These are phyloP conservation scores for Ophioninae sp. DNA, from an alignment of 2,888 invertebrate species.

Conservation along the genomic window DNA sequence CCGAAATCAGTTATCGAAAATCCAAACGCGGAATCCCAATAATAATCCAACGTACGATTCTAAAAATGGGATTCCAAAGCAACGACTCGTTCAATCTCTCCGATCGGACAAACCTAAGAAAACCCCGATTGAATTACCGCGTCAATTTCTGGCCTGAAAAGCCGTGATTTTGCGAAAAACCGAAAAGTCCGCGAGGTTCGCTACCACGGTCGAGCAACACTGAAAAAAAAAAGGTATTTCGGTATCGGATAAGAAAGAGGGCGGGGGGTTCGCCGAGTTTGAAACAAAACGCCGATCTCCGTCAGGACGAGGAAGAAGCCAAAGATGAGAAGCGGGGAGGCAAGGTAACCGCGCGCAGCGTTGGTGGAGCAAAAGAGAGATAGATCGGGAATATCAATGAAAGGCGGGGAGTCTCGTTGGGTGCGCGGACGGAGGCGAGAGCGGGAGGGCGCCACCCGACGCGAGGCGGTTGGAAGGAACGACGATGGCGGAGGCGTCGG, in stretches of 20 bases:
- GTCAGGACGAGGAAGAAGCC: neutral
- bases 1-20: no score
- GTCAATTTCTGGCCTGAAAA: no score
- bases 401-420: constrained; percentile 52
- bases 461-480: constrained; percentile 31
- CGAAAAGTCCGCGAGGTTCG: no score
- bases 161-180: no score
- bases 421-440: constrained; percentile 61
- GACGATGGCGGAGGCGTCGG: neutral
- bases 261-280: neutral
- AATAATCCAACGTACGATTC: no score
- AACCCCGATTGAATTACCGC: neutral
- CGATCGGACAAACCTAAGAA: neutral
- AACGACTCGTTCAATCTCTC: no score
- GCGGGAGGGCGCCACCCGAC: constrained; percentile 66
- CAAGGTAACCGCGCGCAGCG: neutral
- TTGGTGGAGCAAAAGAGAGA: constrained; percentile 29
- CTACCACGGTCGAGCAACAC: neutral
- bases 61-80: no score
- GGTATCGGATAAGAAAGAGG: neutral
- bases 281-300: neutral
- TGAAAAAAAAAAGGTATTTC: neutral
- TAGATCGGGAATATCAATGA: neutral
- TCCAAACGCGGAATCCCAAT: no score
- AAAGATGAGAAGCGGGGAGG: neutral